Evolutionary conservation across 2,797 vertebrate species (phyloP), one percentile per base, ranked within the genome.

Genomic region (Staurois parvus): DNA sequence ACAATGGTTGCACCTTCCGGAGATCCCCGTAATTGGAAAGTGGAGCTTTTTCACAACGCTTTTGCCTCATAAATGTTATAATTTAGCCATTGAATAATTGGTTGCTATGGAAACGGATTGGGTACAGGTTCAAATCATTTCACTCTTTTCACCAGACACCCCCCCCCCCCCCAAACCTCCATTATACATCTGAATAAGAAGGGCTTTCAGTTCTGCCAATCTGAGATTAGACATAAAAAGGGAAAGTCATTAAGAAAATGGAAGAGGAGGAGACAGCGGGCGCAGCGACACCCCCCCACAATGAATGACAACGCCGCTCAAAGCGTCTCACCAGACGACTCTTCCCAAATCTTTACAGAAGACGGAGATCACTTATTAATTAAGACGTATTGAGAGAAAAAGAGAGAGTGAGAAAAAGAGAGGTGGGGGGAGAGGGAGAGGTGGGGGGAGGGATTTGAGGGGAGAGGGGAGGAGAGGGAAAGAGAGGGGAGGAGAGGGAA

Each of bases 91-190:
- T 79, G 92, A 94, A 91, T 93, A 91, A 93, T 90, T 90, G 93
- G 94, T 95, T 94, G 91, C 92, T 86, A 93, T 92, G 91, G 94
- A 64, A 94, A 95, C 93, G 69, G 84, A 94, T 88, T 92, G 93
- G 89, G 93, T 88, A 90, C 91, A 90, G 92, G 92, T 89, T 92
- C 91, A 92, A 89, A 92, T 88, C 89, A 91, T 91, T 90, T 89
- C 90, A 90, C 90, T 88, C 89, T 88, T 89, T 64, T 24, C 37
- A 37, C 32, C 30, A 42, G n/a, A 29, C 37, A 64, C 45, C 76
- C 13, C 37, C 62, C 13, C 40, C 30, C 10, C 19, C 45, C 45
- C 1, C 62, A 9, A 32, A 15, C 12, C 10, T 68, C 79, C 72
- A 72, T 69, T 76, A 62, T 77, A 72, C 56, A 24, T 66, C 67